Evolutionary conservation across 2,797 vertebrate species (phyloP).

Genomic region (Etheostoma nigrum): DNA sequence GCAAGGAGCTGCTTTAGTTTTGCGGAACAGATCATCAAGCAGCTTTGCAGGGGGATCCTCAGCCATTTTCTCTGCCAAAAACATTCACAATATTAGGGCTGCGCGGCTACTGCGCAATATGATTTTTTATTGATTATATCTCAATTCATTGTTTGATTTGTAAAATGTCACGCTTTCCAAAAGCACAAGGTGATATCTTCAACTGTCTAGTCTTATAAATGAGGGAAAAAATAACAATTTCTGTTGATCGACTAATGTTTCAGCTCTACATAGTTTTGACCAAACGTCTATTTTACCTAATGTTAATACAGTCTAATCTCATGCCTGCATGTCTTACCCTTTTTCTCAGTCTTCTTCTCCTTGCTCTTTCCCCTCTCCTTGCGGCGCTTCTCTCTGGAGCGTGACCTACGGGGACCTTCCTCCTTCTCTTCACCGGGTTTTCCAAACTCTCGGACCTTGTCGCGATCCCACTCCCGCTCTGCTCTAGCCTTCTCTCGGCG

Average conservation of each 20-base stretch:
- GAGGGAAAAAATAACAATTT: too few relatives aligned
- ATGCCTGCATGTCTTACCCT: slow-evolving; percentile 79
- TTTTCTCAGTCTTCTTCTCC: slow-evolving; percentile 92
- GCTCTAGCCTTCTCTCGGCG: slow-evolving; percentile 89
- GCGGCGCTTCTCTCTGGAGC: slow-evolving; percentile 88
- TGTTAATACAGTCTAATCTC: too few relatives aligned
- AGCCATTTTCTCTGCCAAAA: slow-evolving; percentile 85
- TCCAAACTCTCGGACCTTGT: slow-evolving; percentile 89
- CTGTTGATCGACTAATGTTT: background rate
- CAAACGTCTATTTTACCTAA: background rate
- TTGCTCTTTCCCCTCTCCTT: slow-evolving; percentile 93
- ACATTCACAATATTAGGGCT: background rate
- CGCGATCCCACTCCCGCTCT: slow-evolving; percentile 93
- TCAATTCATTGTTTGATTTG: background rate
- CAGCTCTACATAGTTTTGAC: background rate
- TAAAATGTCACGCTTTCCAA: background rate
- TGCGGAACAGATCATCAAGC: slow-evolving; percentile 92
- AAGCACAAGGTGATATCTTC: background rate
- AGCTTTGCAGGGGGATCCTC: slow-evolving; percentile 94
- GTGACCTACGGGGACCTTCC: slow-evolving; percentile 81
- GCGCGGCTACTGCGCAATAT: background rate
- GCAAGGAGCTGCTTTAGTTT: slow-evolving; percentile 94
- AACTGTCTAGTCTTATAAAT: background rate
- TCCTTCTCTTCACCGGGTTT: slow-evolving; percentile 86
- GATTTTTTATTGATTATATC: background rate